These are phyloP conservation scores for Archivesica marissinica DNA, from an alignment of 1,140 invertebrate genomes.

Conservation along the genomic window DNA sequence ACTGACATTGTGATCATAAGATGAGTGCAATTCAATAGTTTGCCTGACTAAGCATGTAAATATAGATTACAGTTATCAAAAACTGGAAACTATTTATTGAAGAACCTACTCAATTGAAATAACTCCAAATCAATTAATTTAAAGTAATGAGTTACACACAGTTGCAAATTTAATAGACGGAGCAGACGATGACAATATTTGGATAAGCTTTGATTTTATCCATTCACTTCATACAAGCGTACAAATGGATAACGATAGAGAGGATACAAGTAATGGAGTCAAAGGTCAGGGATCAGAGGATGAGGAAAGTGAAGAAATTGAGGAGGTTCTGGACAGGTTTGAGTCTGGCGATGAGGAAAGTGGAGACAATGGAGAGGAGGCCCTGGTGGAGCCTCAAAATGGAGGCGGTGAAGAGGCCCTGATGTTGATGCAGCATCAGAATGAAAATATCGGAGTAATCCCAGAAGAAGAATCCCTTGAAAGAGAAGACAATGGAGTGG, in stretches of 20 bases:
- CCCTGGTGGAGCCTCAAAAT: no score
- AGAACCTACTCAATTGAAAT: background rate
- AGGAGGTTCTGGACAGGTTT: conserved; percentile 6
- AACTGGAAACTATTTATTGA: conserved; percentile 43
- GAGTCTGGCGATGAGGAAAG: background rate
- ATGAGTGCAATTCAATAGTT: conserved; percentile 4
- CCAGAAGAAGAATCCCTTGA: background rate
- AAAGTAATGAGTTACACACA: background rate
- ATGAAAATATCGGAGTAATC: background rate
- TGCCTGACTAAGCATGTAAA: conserved; percentile 56
- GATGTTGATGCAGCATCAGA: background rate
- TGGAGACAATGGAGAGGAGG: background rate
- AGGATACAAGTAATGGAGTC: conserved; percentile 6
- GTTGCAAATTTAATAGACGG: background rate
- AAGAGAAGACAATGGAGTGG: background rate
- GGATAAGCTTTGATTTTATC: conserved; percentile 11
- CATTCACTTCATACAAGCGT: background rate
- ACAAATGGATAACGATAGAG: conserved; percentile 23
- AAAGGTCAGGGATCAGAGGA: conserved; percentile 18
- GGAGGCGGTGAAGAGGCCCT: background rate
- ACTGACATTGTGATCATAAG: conserved; percentile 1
- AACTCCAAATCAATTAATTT: conserved; percentile 13
- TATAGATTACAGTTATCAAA: conserved; percentile 47
- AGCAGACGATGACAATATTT: conserved; percentile 7
- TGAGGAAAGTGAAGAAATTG: conserved; percentile 36